phyloP scores from a whole-genome alignment of 2,797 vertebrate genomes.

The Rhinella marina region DNA sequence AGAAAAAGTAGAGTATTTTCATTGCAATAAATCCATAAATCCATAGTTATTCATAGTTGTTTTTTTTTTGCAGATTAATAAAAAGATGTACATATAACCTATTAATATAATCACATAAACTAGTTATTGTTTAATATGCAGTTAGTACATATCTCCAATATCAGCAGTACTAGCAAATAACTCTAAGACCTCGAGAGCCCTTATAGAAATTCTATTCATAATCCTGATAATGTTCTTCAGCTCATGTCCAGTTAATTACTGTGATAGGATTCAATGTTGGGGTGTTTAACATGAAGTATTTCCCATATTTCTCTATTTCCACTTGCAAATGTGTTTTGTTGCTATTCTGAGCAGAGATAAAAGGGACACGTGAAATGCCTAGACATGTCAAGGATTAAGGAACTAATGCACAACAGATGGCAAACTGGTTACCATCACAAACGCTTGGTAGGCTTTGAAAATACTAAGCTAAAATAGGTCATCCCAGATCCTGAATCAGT shows the following conservation, averaged over 20 bases:
- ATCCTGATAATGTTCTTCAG: neutral
- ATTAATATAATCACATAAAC: neutral
- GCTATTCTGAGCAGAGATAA: neutral
- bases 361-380: slow-evolving; percentile 22
- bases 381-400: slow-evolving; percentile 45
- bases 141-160: neutral
- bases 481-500: slow-evolving; percentile 15
- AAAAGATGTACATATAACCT: neutral
- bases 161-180: neutral
- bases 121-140: neutral
- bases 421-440: slow-evolving; percentile 47
- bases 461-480: slow-evolving; percentile 37
- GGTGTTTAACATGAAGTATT: neutral
- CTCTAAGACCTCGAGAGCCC: neutral
- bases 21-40: no score
- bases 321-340: neutral
- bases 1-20: no score
- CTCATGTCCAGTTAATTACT: neutral
- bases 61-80: no score
- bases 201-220: neutral
- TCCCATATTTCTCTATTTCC: slow-evolving; percentile 18
- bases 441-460: slow-evolving; percentile 40
- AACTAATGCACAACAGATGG: slow-evolving; percentile 55
- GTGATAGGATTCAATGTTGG: neutral
- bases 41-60: no score